phyloP scores from a whole-genome alignment of 2,888 invertebrate genomes.

The Drosophila mimica region DNA sequence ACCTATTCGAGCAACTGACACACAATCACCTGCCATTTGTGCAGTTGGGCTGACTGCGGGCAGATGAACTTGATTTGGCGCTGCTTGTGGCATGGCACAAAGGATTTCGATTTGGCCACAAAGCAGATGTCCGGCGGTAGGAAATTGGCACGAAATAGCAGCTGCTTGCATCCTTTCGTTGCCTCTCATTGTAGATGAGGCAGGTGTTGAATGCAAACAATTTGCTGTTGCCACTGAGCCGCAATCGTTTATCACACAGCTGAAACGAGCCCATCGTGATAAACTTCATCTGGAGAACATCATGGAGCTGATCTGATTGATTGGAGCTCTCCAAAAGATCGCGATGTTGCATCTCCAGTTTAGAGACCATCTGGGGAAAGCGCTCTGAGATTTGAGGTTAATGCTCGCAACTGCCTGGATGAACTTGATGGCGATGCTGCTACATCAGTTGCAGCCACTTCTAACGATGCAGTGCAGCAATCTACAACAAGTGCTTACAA shows the following conservation, averaged over 20 bases:
- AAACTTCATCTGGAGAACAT: constrained; percentile 14
- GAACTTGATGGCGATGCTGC: constrained; percentile 26
- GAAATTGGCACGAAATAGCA: constrained; percentile 38
- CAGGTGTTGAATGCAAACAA: constrained; percentile 50
- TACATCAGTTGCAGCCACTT: constrained; percentile 44
- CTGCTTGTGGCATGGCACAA: constrained; percentile 46
- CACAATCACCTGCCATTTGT: constrained; percentile 31
- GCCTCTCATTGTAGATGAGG: constrained; percentile 36
- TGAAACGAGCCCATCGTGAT: constrained; percentile 35
- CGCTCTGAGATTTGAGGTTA: too few relatives aligned
- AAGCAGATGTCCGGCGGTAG: constrained; percentile 45
- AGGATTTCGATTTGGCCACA: constrained; percentile 41
- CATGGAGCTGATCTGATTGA: too few relatives aligned
- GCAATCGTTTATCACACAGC: constrained; percentile 20
- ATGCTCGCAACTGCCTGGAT: too few relatives aligned
- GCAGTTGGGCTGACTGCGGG: constrained; percentile 1
- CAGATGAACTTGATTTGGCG: constrained; percentile 47
- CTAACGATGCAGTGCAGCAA: constrained; percentile 36
- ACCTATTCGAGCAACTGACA: constrained; percentile 17
- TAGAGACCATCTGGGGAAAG: too few relatives aligned
- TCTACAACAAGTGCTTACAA: too few relatives aligned
- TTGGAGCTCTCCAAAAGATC: too few relatives aligned
- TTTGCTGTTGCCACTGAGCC: constrained; percentile 43
- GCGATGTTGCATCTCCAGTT: too few relatives aligned
- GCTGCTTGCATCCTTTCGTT: constrained; percentile 21